Conservation (phyloP, 2,888 invertebrate genomes). For the Congeria kusceri region DNA sequence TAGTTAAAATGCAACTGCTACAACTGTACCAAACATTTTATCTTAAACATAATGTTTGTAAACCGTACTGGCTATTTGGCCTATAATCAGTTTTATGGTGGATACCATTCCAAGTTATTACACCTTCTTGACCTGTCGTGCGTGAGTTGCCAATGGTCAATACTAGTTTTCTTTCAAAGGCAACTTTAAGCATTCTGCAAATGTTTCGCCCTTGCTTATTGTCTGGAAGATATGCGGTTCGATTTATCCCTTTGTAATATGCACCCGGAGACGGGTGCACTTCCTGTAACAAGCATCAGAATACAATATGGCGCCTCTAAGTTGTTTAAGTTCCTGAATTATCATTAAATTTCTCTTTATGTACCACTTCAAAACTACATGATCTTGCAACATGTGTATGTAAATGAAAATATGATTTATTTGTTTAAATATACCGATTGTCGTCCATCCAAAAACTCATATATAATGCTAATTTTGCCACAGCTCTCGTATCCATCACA, state of each 20-base stretch:
- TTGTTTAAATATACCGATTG: conserved; percentile 35
- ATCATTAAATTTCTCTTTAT: not conserved
- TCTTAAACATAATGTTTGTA: too few relatives aligned
- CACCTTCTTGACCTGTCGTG: conserved; percentile 77
- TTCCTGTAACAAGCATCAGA: conserved; percentile 35
- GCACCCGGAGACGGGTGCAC: conserved; percentile 75
- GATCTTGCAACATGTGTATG: too few relatives aligned
- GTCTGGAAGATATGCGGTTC: conserved; percentile 77
- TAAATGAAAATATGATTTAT: not conserved
- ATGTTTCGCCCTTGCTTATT: conserved; percentile 71
- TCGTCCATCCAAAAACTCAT: conserved; percentile 34
- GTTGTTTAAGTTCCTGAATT: not conserved
- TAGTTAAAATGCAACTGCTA: too few relatives aligned
- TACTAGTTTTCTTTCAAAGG: conserved; percentile 74
- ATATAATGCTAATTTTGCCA: conserved; percentile 40
- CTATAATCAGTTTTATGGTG: conserved; percentile 54
- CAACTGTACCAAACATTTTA: too few relatives aligned
- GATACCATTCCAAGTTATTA: conserved; percentile 77
- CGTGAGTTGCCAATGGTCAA: conserved; percentile 79
- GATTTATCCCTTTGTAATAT: conserved; percentile 68
- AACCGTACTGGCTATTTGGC: conserved; percentile 44
- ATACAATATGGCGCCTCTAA: not conserved
- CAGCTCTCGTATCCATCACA: conserved; percentile 32
- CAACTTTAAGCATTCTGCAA: conserved; percentile 66
- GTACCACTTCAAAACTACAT: too few relatives aligned